A percentile compares a stretch with the other conserved stretches of the same genome.
These are phyloP conservation scores for Hedychridium roseum DNA, from an alignment of 2,888 invertebrate species.

Conservation along the genomic window DNA sequence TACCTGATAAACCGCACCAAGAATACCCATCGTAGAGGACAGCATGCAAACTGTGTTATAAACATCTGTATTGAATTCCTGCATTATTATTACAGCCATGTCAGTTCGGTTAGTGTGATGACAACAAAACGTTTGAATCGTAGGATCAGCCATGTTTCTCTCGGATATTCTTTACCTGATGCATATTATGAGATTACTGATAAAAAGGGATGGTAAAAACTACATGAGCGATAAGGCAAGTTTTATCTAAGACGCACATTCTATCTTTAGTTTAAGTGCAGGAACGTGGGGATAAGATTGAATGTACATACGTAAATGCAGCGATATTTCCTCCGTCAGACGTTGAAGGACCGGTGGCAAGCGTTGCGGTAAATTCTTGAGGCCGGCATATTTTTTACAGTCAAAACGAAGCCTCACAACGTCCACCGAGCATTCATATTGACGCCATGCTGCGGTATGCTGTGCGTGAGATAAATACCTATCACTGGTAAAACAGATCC, in stretches of 20 bases:
- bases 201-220: slow-evolving; percentile 11
- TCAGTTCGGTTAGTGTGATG: slow-evolving; percentile 74
- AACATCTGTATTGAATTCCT: slow-evolving; percentile 77
- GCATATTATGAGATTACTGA: not conserved
- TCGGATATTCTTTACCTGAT: slow-evolving; percentile 3
- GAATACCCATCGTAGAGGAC: slow-evolving; percentile 77
- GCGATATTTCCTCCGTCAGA: not conserved
- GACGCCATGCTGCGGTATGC: slow-evolving; percentile 19
- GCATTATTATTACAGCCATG: slow-evolving; percentile 73
- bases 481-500: too few relatives aligned
- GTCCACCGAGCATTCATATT: slow-evolving; percentile 3
- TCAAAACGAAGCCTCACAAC: slow-evolving; percentile 24
- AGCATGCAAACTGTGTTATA: slow-evolving; percentile 79
- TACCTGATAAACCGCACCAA: slow-evolving; percentile 83
- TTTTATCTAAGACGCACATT: slow-evolving; percentile 1
- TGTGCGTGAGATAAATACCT: too few relatives aligned
- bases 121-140: slow-evolving; percentile 85
- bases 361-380: slow-evolving; percentile 2
- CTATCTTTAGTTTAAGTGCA: not conserved
- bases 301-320: not conserved
- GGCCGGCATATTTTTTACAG: slow-evolving; percentile 15
- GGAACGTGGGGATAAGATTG: not conserved
- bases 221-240: slow-evolving; percentile 16
- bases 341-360: not conserved
- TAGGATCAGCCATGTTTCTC: slow-evolving; percentile 78